Evolutionary conservation across 2,113 vertebrate species (phyloP).

Genomic region (Gavia stellata): DNA sequence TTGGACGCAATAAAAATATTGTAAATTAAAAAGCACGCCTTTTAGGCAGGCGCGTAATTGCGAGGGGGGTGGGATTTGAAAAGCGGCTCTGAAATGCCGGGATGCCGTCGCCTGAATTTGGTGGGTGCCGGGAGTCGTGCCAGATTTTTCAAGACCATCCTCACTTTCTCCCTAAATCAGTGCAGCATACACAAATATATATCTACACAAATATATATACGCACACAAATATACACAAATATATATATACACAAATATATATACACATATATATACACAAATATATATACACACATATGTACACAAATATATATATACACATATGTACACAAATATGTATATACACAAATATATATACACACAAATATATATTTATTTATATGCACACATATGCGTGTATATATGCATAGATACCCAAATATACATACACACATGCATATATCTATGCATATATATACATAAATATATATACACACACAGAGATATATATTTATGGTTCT

Average conservation of each 20-base stretch:
- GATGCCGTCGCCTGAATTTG: neutral
- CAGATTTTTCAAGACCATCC: neutral
- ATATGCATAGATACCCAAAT: neutral
- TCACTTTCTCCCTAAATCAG: neutral
- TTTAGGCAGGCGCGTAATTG: neutral
- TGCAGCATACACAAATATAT: neutral
- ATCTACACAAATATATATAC: too few species aligned
- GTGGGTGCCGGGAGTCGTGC: neutral
- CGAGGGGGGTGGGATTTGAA: too few species aligned
- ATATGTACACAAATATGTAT: too few species aligned
- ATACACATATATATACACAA: neutral
- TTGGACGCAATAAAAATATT: slow-evolving; percentile 6
- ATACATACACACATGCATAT: too few species aligned
- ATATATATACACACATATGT: neutral
- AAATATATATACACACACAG: too few species aligned
- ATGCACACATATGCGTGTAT: neutral
- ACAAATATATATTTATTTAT: neutral
- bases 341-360: neutral
- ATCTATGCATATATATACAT: too few species aligned
- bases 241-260: neutral
- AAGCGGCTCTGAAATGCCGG: neutral
- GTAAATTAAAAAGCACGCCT: neutral
- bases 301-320: too few species aligned
- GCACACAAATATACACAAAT: accelerated
- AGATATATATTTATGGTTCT: neutral